These are phyloP conservation scores for Pitangus sulphuratus DNA, from an alignment of 2,797 vertebrate genomes.

Conservation along the genomic window DNA sequence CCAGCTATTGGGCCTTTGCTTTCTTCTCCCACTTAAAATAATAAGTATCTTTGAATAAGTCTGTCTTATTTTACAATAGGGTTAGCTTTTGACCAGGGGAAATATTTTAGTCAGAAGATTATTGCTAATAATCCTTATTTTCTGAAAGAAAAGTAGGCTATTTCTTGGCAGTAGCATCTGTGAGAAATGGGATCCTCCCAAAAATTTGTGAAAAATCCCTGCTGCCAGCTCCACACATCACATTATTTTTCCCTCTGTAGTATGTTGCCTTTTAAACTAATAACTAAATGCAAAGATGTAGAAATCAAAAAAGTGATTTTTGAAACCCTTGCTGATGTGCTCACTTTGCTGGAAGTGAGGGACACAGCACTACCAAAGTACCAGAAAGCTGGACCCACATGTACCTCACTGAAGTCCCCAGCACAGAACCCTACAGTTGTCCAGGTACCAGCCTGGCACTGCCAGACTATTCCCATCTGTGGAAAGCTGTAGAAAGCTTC, in stretches of 20 bases:
- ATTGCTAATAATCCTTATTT: background rate
- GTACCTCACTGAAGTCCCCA: background rate
- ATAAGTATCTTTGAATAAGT: background rate
- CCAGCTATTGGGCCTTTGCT: background rate
- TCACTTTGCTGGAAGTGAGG: background rate
- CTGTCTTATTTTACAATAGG: background rate
- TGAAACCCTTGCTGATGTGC: background rate
- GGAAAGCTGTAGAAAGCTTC: background rate
- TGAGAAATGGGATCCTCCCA: slow-evolving; percentile 32
- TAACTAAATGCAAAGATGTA: background rate
- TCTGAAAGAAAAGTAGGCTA: background rate
- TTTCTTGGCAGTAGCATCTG: slow-evolving; percentile 17
- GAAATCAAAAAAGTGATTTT: background rate
- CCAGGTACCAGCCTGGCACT: background rate
- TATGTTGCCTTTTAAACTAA: background rate
- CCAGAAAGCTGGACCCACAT: background rate
- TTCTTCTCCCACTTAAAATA: background rate
- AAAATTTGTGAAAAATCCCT: slow-evolving; percentile 2
- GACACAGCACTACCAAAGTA: background rate
- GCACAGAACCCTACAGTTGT: accelerated
- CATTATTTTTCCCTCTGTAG: background rate
- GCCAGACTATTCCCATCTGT: background rate
- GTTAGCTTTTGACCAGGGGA: background rate
- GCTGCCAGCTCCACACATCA: background rate
- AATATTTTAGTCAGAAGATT: background rate